Evolutionary conservation across 2,113 vertebrate species (phyloP), one percentile per base, ranked within the genome.

Genomic region (Monarcha castaneiventris): DNA sequence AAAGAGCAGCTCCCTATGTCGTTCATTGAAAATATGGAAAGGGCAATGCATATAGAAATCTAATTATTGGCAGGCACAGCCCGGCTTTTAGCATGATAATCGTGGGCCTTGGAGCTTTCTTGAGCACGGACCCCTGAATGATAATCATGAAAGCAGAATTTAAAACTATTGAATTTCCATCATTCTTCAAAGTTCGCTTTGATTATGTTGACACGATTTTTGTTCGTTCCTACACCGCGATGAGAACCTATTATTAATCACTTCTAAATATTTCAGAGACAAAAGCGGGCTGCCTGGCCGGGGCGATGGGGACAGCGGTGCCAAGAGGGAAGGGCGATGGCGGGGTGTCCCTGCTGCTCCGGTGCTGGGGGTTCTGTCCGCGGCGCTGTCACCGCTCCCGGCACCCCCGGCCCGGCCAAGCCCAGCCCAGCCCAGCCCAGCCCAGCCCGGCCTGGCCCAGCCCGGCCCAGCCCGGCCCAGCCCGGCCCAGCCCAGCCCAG

Each of bases 21-120:
- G 6, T 27, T 44, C 78, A 46, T 10, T 90, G 87, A 64, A 68
- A 79, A 73, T 39, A 80, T 4, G 64, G 87, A 64, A 69, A 87
- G 82, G 73, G 84, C 81, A 88, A 93, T 94, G 91, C 95, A 86
- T 94, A 84, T 58, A 94, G 93, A 86, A 95, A 88, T 81, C 59
- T 94, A 84, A 94, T 93, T 90, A 94, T 35, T 27, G 81, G 67
- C 72, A 55, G 68, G 83, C 85, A 62, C 51, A 18, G 90, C 77
- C 79, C 19, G 35, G 71, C 84, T 74, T 93, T 95, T 91, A 44
- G 89, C 84, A 67, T 83, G 82, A 25, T 56, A 86, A 95, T 84
- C 2, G 43, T 32, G 5, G 59, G 68, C 61, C 66, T 54, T 6
- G 4, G 33, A 25, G 75, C 90, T 93, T 91, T 91, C 90, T 82